Evolutionary conservation across 2,797 vertebrate genomes (phyloP), one percentile per base, ranked within the genome.

Genomic region (Myiothlypis chrysogaster): DNA sequence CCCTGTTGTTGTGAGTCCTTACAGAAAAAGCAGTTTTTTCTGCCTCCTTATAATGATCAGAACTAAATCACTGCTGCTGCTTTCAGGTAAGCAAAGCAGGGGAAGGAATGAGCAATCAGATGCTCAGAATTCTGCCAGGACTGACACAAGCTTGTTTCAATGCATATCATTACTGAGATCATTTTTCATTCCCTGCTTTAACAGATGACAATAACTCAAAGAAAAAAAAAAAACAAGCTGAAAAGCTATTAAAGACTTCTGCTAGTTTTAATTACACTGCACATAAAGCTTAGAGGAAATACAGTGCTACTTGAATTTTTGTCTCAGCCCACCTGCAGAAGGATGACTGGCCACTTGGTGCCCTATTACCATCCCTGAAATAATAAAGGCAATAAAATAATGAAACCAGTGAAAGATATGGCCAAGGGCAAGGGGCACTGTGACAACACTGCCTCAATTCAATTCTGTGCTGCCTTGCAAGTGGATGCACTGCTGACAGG

Each of bases 361-460:
- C 73, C 89, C 91, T 91, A 84, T 94, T 94, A 94, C 72, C 7
- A 6, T 86, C 89, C 73, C 77, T 87, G 89, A 94, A 96, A 95
- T 94, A 96, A 95, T 88, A 92, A 96, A 91, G 87, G 94, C 87
- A 95, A 94, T 96, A 94, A 94, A 96, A 86, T 91, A 96, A 96
- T 93, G 91, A 94, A 96, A 93, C 63, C 73, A 94, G 70, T 63
- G 79, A 93, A 94, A 94, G 91, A 90, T 79, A 90, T 60, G 87
- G 94, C 93, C 94, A 95, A 93, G 95, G 94, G 89, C 95, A 96
- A 96, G 93, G 85, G 94, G 85, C 87, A 92, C 79, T 56, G 63
- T 41, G 69, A 93, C 87, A 86, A 87, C 78, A 55, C 41, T 60
- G 70, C 83, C 60, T 93, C 85, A 73, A 2, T 13, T 94, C 77